Percentiles rank a stretch among this genome's conserved stretches.
Conservation (phyloP, 2,113 vertebrate genomes). For the Peucedramus taeniatus region DNA sequence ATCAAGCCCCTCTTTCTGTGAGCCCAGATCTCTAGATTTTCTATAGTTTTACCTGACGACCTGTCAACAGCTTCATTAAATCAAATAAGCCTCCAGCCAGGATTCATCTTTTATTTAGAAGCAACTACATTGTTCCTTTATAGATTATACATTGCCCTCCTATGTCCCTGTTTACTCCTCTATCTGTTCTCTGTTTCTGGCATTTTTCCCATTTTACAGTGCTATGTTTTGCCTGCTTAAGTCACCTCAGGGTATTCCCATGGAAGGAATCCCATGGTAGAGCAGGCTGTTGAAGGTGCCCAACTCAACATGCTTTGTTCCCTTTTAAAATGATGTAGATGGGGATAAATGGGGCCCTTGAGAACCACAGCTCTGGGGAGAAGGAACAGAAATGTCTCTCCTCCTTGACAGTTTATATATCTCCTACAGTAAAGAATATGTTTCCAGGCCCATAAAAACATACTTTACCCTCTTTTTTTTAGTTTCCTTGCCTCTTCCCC, state of each 20-base stretch:
- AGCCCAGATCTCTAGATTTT: background rate
- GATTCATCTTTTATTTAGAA: background rate
- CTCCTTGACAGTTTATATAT: background rate
- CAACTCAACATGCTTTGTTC: background rate
- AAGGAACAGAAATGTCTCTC: background rate
- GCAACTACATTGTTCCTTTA: background rate
- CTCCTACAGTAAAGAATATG: background rate
- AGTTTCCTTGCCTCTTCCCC: background rate
- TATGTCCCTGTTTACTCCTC: background rate
- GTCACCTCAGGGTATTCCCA: background rate
- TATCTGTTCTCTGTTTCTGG: background rate
- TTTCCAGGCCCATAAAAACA: background rate
- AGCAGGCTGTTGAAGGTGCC: background rate
- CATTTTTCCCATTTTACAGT: background rate
- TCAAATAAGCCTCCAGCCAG: background rate
- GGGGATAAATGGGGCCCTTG: background rate
- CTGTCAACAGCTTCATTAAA: background rate
- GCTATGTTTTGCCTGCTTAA: background rate
- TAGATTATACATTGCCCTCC: background rate
- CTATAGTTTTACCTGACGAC: background rate
- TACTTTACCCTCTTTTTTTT: fast-evolving
- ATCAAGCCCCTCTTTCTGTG: background rate
- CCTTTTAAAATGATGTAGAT: background rate
- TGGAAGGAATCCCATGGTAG: fast-evolving
- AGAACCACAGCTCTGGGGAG: background rate